Conservation (phyloP, 2,888 invertebrate species). For the Zeuzera pyrina region DNA sequence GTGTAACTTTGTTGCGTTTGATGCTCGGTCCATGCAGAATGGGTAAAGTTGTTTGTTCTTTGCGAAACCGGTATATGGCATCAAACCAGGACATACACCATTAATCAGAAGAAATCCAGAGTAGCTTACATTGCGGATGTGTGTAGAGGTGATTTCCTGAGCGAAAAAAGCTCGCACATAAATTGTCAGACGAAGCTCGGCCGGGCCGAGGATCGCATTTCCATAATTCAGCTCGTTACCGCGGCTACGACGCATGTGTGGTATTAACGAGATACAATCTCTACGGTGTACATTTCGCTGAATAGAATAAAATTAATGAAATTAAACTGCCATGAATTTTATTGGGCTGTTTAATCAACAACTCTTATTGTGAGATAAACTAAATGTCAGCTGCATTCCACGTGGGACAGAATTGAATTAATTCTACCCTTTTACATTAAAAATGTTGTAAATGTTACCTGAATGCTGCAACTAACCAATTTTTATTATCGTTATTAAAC, state of each 20-base stretch:
- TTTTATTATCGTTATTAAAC: too few species aligned
- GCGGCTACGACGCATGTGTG: constrained; percentile 19
- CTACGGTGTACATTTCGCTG: constrained; percentile 34
- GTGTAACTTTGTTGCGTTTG: too few species aligned
- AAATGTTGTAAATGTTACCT: too few species aligned
- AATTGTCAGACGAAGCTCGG: constrained; percentile 29
- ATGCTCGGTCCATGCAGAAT: too few species aligned
- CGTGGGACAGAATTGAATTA: too few species aligned
- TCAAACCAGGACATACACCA: constrained; percentile 13
- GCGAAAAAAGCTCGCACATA: constrained; percentile 34
- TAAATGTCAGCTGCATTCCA: too few species aligned
- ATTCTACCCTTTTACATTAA: too few species aligned
- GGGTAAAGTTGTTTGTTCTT: too few species aligned
- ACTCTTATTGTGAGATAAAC: too few species aligned
- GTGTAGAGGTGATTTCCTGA: constrained; percentile 29
- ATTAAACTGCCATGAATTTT: constrained; percentile 14
- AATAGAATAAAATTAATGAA: constrained; percentile 39
- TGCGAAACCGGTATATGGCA: constrained; percentile 10
- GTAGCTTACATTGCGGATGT: constrained; percentile 21
- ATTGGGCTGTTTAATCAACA: too few species aligned
- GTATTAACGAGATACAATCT: constrained; percentile 29
- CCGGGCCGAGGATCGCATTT: constrained; percentile 30
- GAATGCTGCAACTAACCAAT: too few species aligned
- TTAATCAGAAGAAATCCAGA: constrained; percentile 33
- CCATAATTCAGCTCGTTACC: constrained; percentile 60